These are phyloP conservation scores for Erythrocercus mccallii DNA, from an alignment of 2,113 vertebrate species.

Conservation along the genomic window DNA sequence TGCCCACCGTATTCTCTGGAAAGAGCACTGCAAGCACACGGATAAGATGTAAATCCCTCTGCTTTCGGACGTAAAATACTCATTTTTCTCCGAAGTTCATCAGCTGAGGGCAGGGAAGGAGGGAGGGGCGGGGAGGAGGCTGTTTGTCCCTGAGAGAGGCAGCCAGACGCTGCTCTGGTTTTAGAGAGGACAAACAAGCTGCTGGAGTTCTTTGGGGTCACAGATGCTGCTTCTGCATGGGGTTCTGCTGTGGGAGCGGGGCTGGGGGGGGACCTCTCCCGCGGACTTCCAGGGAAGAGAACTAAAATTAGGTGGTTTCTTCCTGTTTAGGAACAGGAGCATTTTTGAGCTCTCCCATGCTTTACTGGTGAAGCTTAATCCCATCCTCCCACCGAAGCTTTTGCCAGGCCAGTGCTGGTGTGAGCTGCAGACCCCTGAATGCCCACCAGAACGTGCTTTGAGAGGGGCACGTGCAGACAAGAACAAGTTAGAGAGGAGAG, in stretches of 20 bases:
- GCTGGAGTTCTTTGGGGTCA: neutral
- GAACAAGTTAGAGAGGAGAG: neutral
- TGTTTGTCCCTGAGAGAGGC: too few species aligned
- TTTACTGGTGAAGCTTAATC: neutral
- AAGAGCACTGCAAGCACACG: fast-evolving
- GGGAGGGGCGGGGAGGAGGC: too few species aligned
- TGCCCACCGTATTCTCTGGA: neutral
- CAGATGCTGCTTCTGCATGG: neutral
- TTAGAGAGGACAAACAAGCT: neutral
- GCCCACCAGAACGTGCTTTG: neutral
- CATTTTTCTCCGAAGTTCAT: neutral
- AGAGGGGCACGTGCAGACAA: neutral
- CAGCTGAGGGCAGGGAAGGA: neutral
- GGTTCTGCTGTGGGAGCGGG: neutral
- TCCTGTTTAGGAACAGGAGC: neutral
- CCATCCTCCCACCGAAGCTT: fast-evolving
- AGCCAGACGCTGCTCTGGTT: fast-evolving
- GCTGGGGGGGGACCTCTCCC: fast-evolving
- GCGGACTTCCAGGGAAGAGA: neutral
- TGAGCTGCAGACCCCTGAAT: neutral
- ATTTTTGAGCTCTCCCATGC: neutral
- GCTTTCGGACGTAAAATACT: too few species aligned
- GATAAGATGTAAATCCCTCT: fast-evolving
- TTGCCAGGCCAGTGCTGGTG: neutral
- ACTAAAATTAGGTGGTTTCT: neutral